Conservation (phyloP, 2,113 vertebrate genomes). For the Oostethus manadensis region DNA sequence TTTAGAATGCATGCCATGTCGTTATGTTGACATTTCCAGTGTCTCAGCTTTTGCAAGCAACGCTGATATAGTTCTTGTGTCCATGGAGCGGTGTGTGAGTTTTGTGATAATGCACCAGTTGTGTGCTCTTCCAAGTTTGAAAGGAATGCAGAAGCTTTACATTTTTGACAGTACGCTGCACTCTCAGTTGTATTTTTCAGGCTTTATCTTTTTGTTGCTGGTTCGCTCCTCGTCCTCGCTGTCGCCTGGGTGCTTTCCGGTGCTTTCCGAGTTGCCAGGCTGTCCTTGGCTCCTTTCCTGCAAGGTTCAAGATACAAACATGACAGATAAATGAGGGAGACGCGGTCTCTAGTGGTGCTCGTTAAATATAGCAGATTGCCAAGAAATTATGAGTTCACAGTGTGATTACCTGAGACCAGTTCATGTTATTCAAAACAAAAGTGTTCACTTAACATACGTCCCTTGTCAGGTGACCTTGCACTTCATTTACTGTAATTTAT, state of each 20-base stretch:
- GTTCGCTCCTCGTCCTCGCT: constrained; percentile 56
- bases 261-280: constrained; percentile 40
- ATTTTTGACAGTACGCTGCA: constrained; percentile 42
- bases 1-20: constrained; percentile 76
- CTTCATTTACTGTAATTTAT: background rate
- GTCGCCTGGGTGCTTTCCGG: constrained; percentile 52
- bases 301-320: constrained; percentile 43
- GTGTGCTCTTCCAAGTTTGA: constrained; percentile 68
- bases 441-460: background rate
- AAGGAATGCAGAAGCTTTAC: constrained; percentile 58
- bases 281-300: constrained; percentile 60
- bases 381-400: background rate
- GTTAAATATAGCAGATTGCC: constrained; percentile 9
- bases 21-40: constrained; percentile 66
- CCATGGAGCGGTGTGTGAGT: constrained; percentile 31
- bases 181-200: constrained; percentile 62
- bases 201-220: constrained; percentile 62
- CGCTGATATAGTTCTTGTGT: constrained; percentile 34
- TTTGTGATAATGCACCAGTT: constrained; percentile 49
- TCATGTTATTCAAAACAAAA: background rate
- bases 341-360: constrained; percentile 12
- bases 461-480: background rate
- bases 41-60: constrained; percentile 56
- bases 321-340: constrained; percentile 37
- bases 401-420: background rate